phyloP scores from a whole-genome alignment of 2,113 vertebrate species.

The Sphaerodactylus townsendi region DNA sequence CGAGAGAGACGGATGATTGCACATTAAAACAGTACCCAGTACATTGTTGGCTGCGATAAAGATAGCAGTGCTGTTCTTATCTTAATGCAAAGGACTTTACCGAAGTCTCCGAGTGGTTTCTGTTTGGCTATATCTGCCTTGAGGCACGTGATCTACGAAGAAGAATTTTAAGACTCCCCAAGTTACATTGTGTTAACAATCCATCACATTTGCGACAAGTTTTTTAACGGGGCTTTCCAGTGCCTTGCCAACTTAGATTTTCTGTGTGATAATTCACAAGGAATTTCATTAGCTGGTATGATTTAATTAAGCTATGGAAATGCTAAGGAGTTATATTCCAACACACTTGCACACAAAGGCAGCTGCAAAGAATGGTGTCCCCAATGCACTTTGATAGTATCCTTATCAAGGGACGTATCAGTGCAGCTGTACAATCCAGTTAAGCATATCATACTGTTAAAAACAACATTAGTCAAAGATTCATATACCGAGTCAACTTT shows the following conservation, averaged over 20 bases:
- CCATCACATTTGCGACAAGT: conserved; percentile 6
- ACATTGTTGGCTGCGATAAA: background rate
- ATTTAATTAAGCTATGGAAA: conserved; percentile 40
- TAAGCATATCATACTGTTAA: no score
- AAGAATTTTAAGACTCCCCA: background rate
- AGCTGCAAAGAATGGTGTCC: no score
- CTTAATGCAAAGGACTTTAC: background rate
- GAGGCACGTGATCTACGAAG: background rate
- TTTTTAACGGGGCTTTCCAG: background rate
- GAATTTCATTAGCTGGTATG: background rate
- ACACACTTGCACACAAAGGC: no score
- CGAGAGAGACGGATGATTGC: background rate
- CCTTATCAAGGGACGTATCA: no score
- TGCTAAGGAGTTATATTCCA: background rate
- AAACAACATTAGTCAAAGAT: no score
- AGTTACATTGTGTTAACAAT: background rate
- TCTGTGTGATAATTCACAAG: conserved; percentile 15
- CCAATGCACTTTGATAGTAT: no score
- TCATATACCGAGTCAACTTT: no score
- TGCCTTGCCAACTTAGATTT: background rate
- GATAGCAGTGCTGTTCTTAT: background rate
- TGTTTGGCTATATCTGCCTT: background rate
- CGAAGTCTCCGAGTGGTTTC: background rate
- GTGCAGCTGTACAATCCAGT: no score
- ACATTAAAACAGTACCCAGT: background rate